Base-by-base conservation (phyloP, 2,888 invertebrate species). In the Furcula furcula region DNA sequence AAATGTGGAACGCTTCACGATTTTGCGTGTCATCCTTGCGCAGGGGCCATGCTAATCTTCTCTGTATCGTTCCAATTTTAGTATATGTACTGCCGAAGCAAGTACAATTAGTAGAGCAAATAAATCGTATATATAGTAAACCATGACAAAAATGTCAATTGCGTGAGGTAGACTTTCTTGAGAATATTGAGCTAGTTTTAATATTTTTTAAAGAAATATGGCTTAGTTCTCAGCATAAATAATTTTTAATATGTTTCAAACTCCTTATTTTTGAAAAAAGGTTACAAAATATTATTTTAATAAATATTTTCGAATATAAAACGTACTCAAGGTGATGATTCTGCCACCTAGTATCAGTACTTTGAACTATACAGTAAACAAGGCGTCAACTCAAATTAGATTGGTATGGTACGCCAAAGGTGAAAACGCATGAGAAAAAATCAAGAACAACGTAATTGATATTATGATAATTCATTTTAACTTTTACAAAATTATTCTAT, bases 21-120 rank as follows among this genome's bases (percentile, higher is more conserved):
- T 71, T 70, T 73, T 70, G 69, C 71, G 73, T 72, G 72, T 72
- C 71, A 72, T 72, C 72, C 71, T 72, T 72, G 72, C 72, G 72
- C 72, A 72, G 72, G 72, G 71, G 71, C 72, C 72, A 73, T 72
- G 72, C 70, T 70, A 72, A 70, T 69, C 69, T 70, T 71, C 68
- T 69, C 67, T 69, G 68, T 69, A 72, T 72, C 72, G 72, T 72
- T 72, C 70, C 72, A 72, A 72, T 72, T 72, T 72, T 72, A 72
- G 70, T 72, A 71, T 72, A 71, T 71, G 72, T 72, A 72, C 71
- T 73, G 70, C 72, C 69, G 71, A 72, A 71, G 72, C 72, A 70
- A 70, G 71, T 70, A 71, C 70, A 51, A 0, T 9, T 3, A 5
- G 0, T 0, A 0, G 0, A 0, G 0, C 0, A 5, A 11, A 2